A percentile compares a stretch with the other conserved stretches of the same genome.
Conservation (phyloP, 2,888 invertebrate genomes). For the Orthosia cruda region DNA sequence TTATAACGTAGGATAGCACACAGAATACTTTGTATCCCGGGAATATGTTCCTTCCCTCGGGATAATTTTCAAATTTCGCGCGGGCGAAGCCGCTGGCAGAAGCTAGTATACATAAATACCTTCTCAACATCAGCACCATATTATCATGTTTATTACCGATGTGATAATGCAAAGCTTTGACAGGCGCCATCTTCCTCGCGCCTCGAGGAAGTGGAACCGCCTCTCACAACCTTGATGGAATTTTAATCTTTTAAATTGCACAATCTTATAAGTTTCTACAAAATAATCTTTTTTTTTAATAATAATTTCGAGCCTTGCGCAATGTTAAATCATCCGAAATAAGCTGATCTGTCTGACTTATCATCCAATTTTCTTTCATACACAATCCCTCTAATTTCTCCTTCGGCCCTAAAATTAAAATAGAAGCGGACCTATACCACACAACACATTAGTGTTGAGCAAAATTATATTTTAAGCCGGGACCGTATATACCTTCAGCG, state of each 20-base stretch:
- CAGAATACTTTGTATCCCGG: too few species aligned
- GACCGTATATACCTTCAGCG: background rate
- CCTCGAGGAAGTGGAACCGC: constrained; percentile 11
- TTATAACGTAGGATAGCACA: too few species aligned
- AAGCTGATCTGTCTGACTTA: too few species aligned
- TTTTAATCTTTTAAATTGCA: too few species aligned
- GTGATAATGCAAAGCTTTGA: constrained; percentile 17
- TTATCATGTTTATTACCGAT: background rate
- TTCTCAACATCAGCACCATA: background rate
- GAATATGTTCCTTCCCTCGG: too few species aligned
- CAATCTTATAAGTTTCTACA: background rate
- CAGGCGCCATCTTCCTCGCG: constrained; percentile 16
- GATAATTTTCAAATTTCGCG: too few species aligned
- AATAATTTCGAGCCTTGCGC: background rate
- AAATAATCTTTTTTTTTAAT: too few species aligned
- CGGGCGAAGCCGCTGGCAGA: too few species aligned
- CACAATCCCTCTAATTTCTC: background rate
- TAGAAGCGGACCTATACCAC: background rate
- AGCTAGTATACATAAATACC: background rate
- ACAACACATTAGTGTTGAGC: background rate
- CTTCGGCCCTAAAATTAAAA: background rate
- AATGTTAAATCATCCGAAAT: background rate
- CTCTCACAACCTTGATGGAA: constrained; percentile 21
- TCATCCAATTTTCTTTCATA: background rate
- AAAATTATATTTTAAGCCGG: constrained; percentile 18